Percentiles rank a stretch among this genome's conserved stretches.
Evolutionary conservation across 2,113 vertebrate species (phyloP).

Genomic region (Halichoerus grypus): DNA sequence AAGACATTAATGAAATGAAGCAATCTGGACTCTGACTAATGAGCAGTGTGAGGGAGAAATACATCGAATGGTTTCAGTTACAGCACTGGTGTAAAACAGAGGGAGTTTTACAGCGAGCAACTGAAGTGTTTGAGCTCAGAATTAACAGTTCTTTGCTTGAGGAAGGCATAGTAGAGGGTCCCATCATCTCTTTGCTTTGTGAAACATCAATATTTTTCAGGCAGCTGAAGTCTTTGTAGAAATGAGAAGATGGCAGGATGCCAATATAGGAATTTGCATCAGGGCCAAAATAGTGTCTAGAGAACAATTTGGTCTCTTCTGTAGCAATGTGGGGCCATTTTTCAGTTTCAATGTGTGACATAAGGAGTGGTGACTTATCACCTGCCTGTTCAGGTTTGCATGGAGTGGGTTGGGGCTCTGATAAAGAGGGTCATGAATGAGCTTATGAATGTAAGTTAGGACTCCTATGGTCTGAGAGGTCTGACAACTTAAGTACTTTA

Average conservation of each 20-base stretch:
- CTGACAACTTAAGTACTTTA: not conserved
- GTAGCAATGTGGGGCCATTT: not conserved
- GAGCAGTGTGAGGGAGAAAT: not conserved
- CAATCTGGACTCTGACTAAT: not conserved
- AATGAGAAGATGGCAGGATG: not conserved
- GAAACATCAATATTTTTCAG: not conserved
- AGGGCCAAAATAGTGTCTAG: not conserved
- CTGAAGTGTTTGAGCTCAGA: not conserved
- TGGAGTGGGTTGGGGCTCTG: not conserved
- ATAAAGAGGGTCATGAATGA: not conserved
- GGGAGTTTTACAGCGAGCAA: not conserved
- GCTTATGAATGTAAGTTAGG: not conserved
- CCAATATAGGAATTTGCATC: not conserved
- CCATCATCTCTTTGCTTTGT: not conserved
- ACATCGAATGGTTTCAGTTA: not conserved
- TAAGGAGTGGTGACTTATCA: not conserved
- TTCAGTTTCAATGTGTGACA: slow-evolving; percentile 15
- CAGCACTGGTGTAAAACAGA: not conserved
- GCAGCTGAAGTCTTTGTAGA: not conserved
- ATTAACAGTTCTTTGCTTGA: not conserved
- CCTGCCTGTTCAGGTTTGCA: not conserved
- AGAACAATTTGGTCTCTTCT: not conserved
- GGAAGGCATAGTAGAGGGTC: not conserved
- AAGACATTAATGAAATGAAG: slow-evolving; percentile 3
- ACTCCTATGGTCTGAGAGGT: not conserved